Conservation (phyloP, 1,140 invertebrate genomes). For the Penaeus japonicus region DNA sequence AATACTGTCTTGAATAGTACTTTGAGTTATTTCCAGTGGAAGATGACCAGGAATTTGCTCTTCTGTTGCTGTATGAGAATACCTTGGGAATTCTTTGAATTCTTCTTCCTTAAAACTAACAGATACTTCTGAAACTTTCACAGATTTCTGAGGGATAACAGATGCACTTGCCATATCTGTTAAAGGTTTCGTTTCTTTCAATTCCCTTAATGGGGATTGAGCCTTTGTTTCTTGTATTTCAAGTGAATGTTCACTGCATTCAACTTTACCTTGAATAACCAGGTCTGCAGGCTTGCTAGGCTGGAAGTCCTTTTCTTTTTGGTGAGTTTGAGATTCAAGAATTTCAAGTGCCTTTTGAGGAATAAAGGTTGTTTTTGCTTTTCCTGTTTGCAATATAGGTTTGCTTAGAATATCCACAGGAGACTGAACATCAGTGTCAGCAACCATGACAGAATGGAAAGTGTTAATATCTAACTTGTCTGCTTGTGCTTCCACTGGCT, state of each 20-base stretch:
- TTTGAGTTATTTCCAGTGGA: slow-evolving; percentile 42
- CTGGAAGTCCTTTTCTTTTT: slow-evolving; percentile 54
- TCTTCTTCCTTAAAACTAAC: slow-evolving; percentile 54
- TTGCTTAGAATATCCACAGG: slow-evolving; percentile 30
- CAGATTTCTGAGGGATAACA: slow-evolving; percentile 52
- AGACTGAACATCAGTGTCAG: slow-evolving; percentile 43
- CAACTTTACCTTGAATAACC: slow-evolving; percentile 31
- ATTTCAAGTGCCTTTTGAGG: slow-evolving; percentile 55
- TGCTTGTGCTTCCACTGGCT: slow-evolving; percentile 7
- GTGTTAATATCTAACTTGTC: slow-evolving; percentile 25
- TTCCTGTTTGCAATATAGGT: background rate
- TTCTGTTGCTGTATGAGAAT: slow-evolving; percentile 33
- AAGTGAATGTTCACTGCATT: slow-evolving; percentile 49
- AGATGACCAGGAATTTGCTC: slow-evolving; percentile 47
- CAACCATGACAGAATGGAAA: slow-evolving; percentile 25
- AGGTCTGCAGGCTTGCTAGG: slow-evolving; percentile 36
- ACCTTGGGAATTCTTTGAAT: slow-evolving; percentile 50
- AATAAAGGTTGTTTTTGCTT: slow-evolving; percentile 42
- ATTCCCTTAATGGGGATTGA: slow-evolving; percentile 48
- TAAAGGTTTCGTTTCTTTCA: slow-evolving; percentile 39
- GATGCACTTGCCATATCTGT: slow-evolving; percentile 43
- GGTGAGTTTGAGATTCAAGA: slow-evolving; percentile 49
- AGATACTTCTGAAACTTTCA: slow-evolving; percentile 58
- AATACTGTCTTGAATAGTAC: slow-evolving; percentile 41
- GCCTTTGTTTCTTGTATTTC: slow-evolving; percentile 51